These are phyloP conservation scores for Nerophis ophidion DNA, from an alignment of 2,113 vertebrate species.

Conservation along the genomic window DNA sequence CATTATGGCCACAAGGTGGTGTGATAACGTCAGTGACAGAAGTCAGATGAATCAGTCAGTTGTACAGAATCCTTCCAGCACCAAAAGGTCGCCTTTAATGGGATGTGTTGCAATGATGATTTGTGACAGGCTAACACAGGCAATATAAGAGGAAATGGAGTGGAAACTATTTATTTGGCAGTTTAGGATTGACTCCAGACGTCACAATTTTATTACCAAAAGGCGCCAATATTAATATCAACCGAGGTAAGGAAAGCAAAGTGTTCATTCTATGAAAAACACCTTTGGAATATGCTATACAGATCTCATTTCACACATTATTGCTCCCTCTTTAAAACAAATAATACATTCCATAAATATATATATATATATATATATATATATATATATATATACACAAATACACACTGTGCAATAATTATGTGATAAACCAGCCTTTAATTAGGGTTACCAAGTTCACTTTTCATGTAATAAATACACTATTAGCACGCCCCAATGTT, in stretches of 20 bases:
- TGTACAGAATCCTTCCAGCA: neutral
- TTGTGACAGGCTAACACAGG: slow-evolving; percentile 12
- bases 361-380: too few species aligned
- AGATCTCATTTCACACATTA: neutral
- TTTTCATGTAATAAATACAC: neutral
- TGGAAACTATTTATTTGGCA: slow-evolving; percentile 23
- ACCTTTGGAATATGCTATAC: neutral
- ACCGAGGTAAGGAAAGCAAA: slow-evolving; percentile 6
- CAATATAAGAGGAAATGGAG: slow-evolving; percentile 6
- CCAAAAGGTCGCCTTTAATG: slow-evolving; percentile 12
- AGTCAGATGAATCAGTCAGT: neutral
- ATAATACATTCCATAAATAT: neutral
- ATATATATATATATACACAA: too few species aligned
- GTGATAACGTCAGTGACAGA: slow-evolving; percentile 31
- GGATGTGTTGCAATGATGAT: slow-evolving; percentile 19
- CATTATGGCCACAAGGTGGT: slow-evolving; percentile 50
- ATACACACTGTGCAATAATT: too few species aligned
- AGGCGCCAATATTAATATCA: slow-evolving; percentile 9
- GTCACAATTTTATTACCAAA: neutral
- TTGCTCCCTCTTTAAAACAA: neutral
- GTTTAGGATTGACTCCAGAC: slow-evolving; percentile 2
- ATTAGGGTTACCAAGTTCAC: neutral
- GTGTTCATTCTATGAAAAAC: slow-evolving; percentile 15
- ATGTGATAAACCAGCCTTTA: neutral
- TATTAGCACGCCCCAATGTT: neutral